phyloP scores from a whole-genome alignment of 2,113 vertebrate species.

The Felis catus region F.catus_Fca126_mat1.0 CM031419.1:132655001-132655500 shows the following conservation, averaged over 20 bases:
- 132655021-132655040: background rate
- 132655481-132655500: background rate
- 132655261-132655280: background rate
- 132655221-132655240: background rate
- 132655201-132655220: background rate
- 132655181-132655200: too few relatives aligned
- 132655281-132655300: background rate
- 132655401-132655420: background rate
- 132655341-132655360: background rate
- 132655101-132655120: conserved; percentile 23
- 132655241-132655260: background rate
- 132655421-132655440: background rate
- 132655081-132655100: background rate
- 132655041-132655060: background rate
- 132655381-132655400: background rate
- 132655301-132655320: background rate
- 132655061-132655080: conserved; percentile 38
- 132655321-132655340: background rate
- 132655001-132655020: conserved; percentile 50
- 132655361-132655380: accelerated
- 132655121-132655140: background rate
- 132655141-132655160: background rate
- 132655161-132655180: background rate
- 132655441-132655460: background rate
- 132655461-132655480: background rate